Conservation (phyloP, 1,140 invertebrate species). For the Pachypeltis micranthus region DNA sequence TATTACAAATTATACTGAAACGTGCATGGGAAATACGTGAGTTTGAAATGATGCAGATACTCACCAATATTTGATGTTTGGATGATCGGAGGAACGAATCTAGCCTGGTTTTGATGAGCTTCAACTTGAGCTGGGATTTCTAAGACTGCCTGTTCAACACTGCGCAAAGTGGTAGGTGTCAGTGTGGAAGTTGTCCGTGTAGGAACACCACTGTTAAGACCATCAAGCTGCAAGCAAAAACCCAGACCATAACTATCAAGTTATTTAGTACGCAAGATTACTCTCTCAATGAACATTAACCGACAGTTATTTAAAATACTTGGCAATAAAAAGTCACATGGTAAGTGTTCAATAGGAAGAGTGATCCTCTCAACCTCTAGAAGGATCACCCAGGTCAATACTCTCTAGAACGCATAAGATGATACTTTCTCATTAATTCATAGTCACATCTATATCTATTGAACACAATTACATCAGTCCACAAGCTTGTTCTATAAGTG, state of each 20-base stretch:
- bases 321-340: neutral
- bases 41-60: conserved; percentile 9
- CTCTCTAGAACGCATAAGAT: neutral
- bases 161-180: conserved; percentile 83
- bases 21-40: too few species aligned
- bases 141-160: conserved; percentile 67
- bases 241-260: neutral
- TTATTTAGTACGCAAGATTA: neutral
- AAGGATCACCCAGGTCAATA: neutral
- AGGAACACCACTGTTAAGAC: conserved; percentile 69
- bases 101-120: conserved; percentile 70
- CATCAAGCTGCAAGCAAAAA: conserved; percentile 59
- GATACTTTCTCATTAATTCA: neutral
- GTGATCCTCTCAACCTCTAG: neutral
- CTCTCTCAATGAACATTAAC: neutral
- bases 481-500: too few species aligned
- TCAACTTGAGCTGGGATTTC: conserved; percentile 50
- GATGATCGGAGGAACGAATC: conserved; percentile 75
- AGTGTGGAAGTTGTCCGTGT: conserved; percentile 84
- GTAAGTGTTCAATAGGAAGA: neutral
- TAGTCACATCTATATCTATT: neutral
- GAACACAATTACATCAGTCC: too few species aligned
- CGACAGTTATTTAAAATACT: neutral
- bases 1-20: too few species aligned
- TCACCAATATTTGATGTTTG: conserved; percentile 32